Percentiles rank a stretch among this genome's conserved stretches.
Conservation (phyloP, 2,888 invertebrate species). For the Sarcophaga variegata region DNA sequence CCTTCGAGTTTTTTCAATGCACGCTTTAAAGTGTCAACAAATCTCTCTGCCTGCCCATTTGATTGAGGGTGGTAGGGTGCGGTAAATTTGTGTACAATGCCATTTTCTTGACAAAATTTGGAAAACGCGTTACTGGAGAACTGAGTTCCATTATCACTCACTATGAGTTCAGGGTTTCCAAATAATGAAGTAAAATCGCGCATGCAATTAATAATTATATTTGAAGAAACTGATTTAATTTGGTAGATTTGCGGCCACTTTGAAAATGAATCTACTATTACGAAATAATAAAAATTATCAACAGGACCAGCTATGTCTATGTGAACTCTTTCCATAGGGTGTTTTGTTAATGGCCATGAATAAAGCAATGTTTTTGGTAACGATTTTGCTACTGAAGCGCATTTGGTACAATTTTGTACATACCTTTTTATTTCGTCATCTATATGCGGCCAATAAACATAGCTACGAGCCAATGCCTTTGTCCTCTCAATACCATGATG, state of each 20-base stretch:
- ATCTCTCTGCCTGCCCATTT: neutral
- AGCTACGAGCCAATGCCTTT: too few species aligned
- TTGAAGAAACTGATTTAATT: slow-evolving; percentile 15
- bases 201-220: neutral
- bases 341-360: slow-evolving; percentile 2
- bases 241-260: slow-evolving; percentile 44
- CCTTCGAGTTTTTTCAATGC: slow-evolving; percentile 19
- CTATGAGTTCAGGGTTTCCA: slow-evolving; percentile 12
- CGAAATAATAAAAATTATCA: slow-evolving; percentile 5
- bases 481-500: slow-evolving; percentile 2
- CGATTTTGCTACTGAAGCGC: slow-evolving; percentile 17
- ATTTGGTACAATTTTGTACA: neutral
- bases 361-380: slow-evolving; percentile 7
- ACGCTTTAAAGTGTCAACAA: slow-evolving; percentile 27
- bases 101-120: slow-evolving; percentile 23
- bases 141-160: too few species aligned
- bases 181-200: slow-evolving; percentile 27
- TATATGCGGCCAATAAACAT: slow-evolving; percentile 9
- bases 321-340: slow-evolving; percentile 10
- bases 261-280: slow-evolving; percentile 10
- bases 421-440: slow-evolving; percentile 8
- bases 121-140: neutral
- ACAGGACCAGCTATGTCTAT: slow-evolving; percentile 16
- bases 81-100: neutral
- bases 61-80: slow-evolving; percentile 22